Evolutionary conservation across 2,888 invertebrate genomes (phyloP), one percentile per base, ranked within the genome.

Genomic region (Ophion costatus): DNA sequence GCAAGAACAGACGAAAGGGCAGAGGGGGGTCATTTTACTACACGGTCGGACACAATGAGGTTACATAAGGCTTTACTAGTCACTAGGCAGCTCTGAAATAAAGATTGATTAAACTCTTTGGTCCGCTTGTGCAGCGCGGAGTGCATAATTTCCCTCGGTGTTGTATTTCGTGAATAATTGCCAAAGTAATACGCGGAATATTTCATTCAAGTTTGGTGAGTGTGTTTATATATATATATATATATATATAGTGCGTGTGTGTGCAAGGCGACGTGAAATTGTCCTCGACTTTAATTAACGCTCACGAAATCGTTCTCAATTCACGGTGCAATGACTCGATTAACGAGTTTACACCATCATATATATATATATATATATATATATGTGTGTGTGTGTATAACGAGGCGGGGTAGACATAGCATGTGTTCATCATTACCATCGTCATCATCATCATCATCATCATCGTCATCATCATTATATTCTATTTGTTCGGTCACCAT

Each of bases 211-310:
- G n/a, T 42, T 42, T 42, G 42, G 45, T n/a, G 45, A 69, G 51
- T 61, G 14, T 38, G 7, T 9, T 7, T 38, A 38, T 33, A 33
- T 33, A 33, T 33, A 33, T 33, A 33, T 33, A 33, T 33, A 33
- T 33, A 33, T 33, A 33, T 33, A 33, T 45, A 14, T 42, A 22
- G 51, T 42, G 61, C 63, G 45, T 24, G 63, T 22, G 22, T 56
- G 29, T n/a, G 9, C 20, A 74, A 56, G 45, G 80, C 20, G 75
- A 83, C 66, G 82, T 76, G 57, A 82, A 82, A 82, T 85, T 82
- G 85, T 85, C 80, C 85, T 76, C 82, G 77, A 85, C 82, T 82
- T 80, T 82, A 85, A 85, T 85, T 85, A 80, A 74, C 82, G 76
- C 80, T 73, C 85, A 57, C 82, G 79, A 69, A 79, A 82, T 82